phyloP scores from a whole-genome alignment of 1,140 invertebrate genomes.

The Anastatus disparis region DNA sequence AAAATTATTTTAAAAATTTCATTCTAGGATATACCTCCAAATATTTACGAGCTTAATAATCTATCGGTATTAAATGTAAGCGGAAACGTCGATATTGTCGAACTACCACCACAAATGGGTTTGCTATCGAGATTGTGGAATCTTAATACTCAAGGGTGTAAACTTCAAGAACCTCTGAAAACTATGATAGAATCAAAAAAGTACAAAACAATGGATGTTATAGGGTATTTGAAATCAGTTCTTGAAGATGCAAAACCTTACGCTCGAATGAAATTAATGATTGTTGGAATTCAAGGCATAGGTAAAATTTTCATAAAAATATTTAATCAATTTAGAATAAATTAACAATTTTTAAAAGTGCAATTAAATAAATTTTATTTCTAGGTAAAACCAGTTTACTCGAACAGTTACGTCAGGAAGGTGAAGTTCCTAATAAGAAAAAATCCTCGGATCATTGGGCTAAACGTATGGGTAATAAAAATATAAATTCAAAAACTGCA shows the following conservation, averaged over 20 bases:
- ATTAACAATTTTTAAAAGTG: neutral
- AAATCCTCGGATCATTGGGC: constrained; percentile 91
- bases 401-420: constrained; percentile 87
- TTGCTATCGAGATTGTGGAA: constrained; percentile 94
- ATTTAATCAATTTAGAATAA: neutral
- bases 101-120: constrained; percentile 95
- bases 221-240: constrained; percentile 93
- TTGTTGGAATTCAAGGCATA: constrained; percentile 93
- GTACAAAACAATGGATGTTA: constrained; percentile 95
- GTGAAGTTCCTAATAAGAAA: constrained; percentile 78
- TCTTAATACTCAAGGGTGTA: constrained; percentile 91
- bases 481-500: constrained; percentile 79
- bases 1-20: neutral
- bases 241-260: constrained; percentile 93
- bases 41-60: constrained; percentile 86
- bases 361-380: neutral
- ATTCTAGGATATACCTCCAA: constrained; percentile 81
- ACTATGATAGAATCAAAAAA: constrained; percentile 93
- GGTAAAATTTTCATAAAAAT: constrained; percentile 47
- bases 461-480: constrained; percentile 91
- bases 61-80: constrained; percentile 95
- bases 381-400: constrained; percentile 81
- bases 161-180: constrained; percentile 87
- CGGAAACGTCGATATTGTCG: constrained; percentile 85
- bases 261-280: constrained; percentile 96